phyloP scores from a whole-genome alignment of 2,113 vertebrate genomes.

The Archilochus colubris region DNA sequence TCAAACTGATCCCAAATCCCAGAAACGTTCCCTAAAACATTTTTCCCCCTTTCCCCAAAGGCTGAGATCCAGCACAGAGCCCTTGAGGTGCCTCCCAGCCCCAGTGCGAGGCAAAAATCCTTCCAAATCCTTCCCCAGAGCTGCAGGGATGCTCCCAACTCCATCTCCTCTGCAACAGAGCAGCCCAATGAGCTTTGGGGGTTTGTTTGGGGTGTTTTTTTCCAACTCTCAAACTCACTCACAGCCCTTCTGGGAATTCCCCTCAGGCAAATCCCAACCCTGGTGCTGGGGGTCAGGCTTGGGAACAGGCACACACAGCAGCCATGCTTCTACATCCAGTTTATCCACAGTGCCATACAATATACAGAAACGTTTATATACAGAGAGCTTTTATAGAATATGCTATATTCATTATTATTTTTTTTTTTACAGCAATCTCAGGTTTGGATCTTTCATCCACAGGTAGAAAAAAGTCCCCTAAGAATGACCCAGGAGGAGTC shows the following conservation, averaged over 20 bases:
- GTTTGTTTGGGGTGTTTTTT: not conserved
- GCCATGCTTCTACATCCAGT: constrained; percentile 68
- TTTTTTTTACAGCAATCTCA: constrained; percentile 80
- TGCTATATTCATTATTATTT: constrained; percentile 80
- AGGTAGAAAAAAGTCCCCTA: constrained; percentile 76
- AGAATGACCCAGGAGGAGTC: constrained; percentile 69
- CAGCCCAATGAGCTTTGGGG: not conserved
- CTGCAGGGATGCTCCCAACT: no score
- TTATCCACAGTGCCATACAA: constrained; percentile 79
- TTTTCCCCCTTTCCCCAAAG: not conserved
- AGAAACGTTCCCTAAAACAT: not conserved
- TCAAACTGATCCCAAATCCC: not conserved
- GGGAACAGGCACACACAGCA: constrained; percentile 44
- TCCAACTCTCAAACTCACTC: not conserved
- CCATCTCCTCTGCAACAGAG: not conserved
- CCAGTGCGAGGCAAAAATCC: not conserved
- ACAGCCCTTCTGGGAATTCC: not conserved
- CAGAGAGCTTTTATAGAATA: constrained; percentile 82
- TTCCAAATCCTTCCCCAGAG: not conserved
- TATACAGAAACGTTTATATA: constrained; percentile 80
- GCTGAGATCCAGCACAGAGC: not conserved
- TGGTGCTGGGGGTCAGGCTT: not conserved
- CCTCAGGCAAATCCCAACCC: not conserved
- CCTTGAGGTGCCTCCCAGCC: not conserved
- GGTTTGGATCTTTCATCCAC: constrained; percentile 77